Base-by-base conservation (phyloP, 2,113 vertebrate species). In the Channa maculata region DNA sequence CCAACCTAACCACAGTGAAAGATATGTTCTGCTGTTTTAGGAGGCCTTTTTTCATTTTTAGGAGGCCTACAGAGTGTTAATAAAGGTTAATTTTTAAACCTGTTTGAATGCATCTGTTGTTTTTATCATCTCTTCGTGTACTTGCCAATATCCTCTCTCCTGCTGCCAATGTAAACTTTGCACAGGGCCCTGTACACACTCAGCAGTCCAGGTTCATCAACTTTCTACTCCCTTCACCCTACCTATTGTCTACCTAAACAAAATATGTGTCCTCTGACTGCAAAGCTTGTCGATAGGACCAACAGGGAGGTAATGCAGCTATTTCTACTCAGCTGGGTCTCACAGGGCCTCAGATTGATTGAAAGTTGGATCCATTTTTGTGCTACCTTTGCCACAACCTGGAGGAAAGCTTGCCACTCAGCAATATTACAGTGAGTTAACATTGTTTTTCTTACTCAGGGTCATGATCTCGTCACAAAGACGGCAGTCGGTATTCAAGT, bases 191-290 rank as follows among this genome's bases (percentile, higher is more conserved):
- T 49, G 36, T 54, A 71, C 67, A 67, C 58, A 77, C 60, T 61
- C 75, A 83, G 10, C 45, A 86, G 78, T 85, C 82, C 66, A 77
- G 85, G 69, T 48, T 82, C 77, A 79, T 75, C 79, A 78, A 68
- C 59, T 53, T 50, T 37, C 5, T 37, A 58, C 51, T 66, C 66
- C 68, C 77, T 68, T 59, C 57, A 62, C 14, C 69, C 54, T 70
- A 80, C 81, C 71, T 77, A 69, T 81, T 79, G 46, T 71, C 44
- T 44, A 8, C 58, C 55, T 69, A 72, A 80, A 80, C 62, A 76
- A 76, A 68, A 52, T 6, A 13, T 36, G 36, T 71, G 64, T 69
- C 73, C 36, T 72, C 59, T 70, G 51, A 72, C 73, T 70, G 38
- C 55, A 24, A 34, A 8, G 44, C n/a, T 14, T 46, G 75, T 80